A percentile compares a stretch with the other conserved stretches of the same genome.
phyloP scores from a whole-genome alignment of 2,113 vertebrate species.

The Fukomys damarensis region DNA sequence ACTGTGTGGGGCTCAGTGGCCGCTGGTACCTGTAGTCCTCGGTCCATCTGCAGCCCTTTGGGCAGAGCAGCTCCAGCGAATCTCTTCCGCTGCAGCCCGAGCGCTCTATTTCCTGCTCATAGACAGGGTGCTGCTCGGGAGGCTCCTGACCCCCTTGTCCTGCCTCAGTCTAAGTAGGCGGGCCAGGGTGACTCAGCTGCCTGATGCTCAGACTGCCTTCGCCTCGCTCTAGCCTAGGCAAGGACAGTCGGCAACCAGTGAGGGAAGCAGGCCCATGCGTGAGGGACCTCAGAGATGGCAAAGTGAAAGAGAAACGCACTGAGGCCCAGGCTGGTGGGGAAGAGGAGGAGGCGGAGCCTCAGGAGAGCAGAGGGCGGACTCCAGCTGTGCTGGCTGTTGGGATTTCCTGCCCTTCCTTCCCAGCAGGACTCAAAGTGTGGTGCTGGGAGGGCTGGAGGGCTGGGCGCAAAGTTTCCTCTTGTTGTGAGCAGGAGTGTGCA shows the following conservation, averaged over 20 bases:
- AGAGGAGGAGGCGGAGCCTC: not conserved
- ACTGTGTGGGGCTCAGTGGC: accelerated
- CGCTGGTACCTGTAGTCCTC: not conserved
- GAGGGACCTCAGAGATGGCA: not conserved
- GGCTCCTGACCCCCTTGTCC: slow-evolving; percentile 3
- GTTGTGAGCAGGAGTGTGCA: no score
- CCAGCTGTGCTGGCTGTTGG: not conserved
- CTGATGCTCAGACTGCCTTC: not conserved
- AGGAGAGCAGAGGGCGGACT: not conserved
- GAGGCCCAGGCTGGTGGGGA: not conserved
- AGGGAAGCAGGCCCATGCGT: not conserved
- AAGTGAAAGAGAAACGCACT: not conserved
- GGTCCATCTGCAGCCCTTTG: accelerated
- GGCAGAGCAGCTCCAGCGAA: no score
- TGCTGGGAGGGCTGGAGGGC: not conserved
- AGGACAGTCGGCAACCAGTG: not conserved
- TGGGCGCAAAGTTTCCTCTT: not conserved
- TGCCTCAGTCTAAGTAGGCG: not conserved
- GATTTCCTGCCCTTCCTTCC: not conserved
- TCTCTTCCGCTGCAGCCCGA: not conserved
- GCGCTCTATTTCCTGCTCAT: not conserved
- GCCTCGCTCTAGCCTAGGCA: no score
- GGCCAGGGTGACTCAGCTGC: not conserved
- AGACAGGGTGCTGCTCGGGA: not conserved
- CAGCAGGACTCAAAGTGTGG: not conserved